Evolutionary conservation across 1,140 invertebrate species (phyloP).

Genomic region (Oncopeltus fasciatus): DNA sequence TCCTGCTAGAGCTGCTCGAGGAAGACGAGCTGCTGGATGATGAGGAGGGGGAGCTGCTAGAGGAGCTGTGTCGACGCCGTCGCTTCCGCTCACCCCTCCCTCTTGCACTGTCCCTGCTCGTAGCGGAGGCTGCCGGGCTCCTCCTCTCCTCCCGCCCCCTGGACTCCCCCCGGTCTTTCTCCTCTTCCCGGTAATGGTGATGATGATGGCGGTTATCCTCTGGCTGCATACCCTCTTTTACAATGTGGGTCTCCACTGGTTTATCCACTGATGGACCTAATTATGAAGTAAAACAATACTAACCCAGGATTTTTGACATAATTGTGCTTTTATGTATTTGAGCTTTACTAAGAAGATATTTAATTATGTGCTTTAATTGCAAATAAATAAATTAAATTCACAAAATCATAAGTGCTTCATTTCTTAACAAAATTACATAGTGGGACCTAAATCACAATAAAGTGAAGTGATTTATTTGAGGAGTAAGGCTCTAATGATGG

Average conservation of each 20-base stretch:
- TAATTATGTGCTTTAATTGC: too few species aligned
- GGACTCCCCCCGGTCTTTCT: not conserved
- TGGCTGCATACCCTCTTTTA: not conserved
- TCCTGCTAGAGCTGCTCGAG: not conserved
- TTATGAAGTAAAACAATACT: not conserved
- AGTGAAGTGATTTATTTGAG: too few species aligned
- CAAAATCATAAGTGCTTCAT: not conserved
- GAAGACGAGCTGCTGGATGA: not conserved
- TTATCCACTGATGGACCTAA: not conserved
- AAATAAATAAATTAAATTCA: too few species aligned
- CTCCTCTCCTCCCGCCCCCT: not conserved
- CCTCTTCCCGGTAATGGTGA: not conserved
- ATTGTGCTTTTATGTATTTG: too few species aligned
- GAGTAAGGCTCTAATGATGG: too few species aligned
- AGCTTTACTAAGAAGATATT: too few species aligned
- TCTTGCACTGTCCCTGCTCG: not conserved
- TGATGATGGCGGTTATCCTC: not conserved
- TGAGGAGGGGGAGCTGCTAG: not conserved
- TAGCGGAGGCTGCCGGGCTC: not conserved
- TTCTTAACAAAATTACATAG: not conserved
- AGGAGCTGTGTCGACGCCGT: not conserved
- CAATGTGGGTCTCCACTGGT: not conserved
- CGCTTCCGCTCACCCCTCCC: not conserved
- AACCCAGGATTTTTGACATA: too few species aligned
- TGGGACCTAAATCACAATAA: not conserved